Percentiles rank a stretch among this genome's conserved stretches.
These are phyloP conservation scores for Geodia barretti DNA, from an alignment of 37 sponge, comb jelly and placozoan genomes.

Conservation along the genomic window DNA sequence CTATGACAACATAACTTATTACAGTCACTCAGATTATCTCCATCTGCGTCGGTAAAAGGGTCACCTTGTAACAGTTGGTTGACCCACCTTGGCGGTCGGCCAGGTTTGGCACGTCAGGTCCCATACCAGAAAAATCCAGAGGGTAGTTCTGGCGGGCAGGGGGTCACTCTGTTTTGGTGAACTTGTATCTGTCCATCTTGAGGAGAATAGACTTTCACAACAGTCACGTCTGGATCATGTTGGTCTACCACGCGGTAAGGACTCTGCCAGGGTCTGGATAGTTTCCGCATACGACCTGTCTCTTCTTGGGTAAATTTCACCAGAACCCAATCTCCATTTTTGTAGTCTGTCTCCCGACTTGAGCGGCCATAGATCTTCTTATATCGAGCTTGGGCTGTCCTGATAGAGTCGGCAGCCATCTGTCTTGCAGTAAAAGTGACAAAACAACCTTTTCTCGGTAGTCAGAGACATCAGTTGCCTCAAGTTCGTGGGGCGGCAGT, in stretches of 20 bases:
- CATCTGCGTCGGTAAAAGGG: too few species aligned
- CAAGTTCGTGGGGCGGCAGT: not conserved
- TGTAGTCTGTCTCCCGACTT: not conserved
- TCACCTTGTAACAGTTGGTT: not conserved
- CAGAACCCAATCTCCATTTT: constrained; percentile 49
- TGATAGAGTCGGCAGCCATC: constrained; percentile 5
- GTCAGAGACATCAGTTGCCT: not conserved
- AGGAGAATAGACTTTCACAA: constrained; percentile 35
- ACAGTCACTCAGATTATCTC: too few species aligned
- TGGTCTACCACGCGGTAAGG: constrained; percentile 5
- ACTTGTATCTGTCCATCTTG: constrained; percentile 34
- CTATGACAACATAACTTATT: too few species aligned
- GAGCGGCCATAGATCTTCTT: constrained; percentile 24
- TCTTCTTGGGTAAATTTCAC: constrained; percentile 44
- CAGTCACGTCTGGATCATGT: constrained; percentile 31
- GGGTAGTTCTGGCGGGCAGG: constrained; percentile 44
- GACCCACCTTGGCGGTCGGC: constrained; percentile 35
- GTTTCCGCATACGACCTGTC: constrained; percentile 25
- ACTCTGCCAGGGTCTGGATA: constrained; percentile 47
- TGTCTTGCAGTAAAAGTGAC: constrained; percentile 22
- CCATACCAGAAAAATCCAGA: constrained; percentile 54
- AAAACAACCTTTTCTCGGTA: constrained; percentile 26
- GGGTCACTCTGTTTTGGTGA: constrained; percentile 28
- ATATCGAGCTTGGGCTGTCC: constrained; percentile 12
- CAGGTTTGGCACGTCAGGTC: not conserved